phyloP scores from a whole-genome alignment of 2,797 vertebrate species.

The Brachymystax lenok region DNA sequence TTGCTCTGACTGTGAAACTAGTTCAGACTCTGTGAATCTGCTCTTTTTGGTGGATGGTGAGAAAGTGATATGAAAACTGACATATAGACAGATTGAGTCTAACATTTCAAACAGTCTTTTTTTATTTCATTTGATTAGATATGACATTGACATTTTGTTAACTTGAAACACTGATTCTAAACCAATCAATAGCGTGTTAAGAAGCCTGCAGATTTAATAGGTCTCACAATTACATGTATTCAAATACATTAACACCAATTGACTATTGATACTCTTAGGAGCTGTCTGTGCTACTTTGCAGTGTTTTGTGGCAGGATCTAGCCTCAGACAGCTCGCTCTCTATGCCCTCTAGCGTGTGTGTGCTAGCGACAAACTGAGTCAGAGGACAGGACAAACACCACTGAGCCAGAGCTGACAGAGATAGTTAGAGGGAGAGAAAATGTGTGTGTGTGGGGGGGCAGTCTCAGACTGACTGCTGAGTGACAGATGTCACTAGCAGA shows the following conservation, averaged over 20 bases:
- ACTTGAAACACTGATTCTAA: not conserved
- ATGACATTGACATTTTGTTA: not conserved
- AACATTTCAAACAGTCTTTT: not conserved
- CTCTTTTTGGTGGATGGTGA: not conserved
- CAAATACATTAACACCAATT: not conserved
- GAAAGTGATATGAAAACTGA: no score
- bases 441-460: not conserved
- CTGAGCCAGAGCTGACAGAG: not conserved
- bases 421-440: conserved; percentile 3
- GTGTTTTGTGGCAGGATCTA: not conserved
- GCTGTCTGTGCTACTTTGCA: not conserved
- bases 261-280: not conserved
- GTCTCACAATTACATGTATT: not conserved
- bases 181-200: not conserved
- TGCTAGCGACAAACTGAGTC: not conserved
- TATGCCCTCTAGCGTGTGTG: conserved; percentile 2
- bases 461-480: conserved; percentile 1
- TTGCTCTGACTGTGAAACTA: not conserved
- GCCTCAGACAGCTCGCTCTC: conserved; percentile 29
- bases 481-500: not conserved
- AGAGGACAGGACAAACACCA: not conserved
- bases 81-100: not conserved
- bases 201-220: not conserved
- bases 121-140: not conserved
- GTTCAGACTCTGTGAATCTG: not conserved